Evolutionary conservation across 2,797 vertebrate species (phyloP).

Genomic region (Otolemur crassicaudatus): DNA sequence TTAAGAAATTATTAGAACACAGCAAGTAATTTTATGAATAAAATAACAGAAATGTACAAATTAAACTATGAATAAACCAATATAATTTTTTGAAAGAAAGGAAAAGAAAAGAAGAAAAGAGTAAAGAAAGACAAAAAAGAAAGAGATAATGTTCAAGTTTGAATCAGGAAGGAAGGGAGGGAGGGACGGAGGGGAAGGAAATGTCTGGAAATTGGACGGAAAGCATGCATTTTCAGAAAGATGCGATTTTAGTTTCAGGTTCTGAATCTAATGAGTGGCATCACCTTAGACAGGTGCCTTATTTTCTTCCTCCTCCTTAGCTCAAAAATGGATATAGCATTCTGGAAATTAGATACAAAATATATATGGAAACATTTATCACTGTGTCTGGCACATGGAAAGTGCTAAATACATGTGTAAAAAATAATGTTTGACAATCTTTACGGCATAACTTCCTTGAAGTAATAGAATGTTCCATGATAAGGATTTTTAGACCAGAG

Average conservation of each 20-base stretch:
- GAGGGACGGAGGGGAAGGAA: not conserved
- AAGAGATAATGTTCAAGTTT: no score
- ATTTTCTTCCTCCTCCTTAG: slow-evolving; percentile 31
- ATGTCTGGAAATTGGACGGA: not conserved
- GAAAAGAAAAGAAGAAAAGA: not conserved
- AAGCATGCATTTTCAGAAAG: not conserved
- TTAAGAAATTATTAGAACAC: not conserved
- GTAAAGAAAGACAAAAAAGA: not conserved
- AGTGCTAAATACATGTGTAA: slow-evolving; percentile 1
- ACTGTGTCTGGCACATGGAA: not conserved
- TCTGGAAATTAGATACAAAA: slow-evolving; percentile 53
- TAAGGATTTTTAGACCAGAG: slow-evolving; percentile 39
- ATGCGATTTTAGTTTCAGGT: not conserved
- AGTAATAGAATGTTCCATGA: slow-evolving; percentile 64
- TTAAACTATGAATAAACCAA: not conserved
- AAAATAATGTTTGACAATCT: slow-evolving; percentile 63
- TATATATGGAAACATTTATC: slow-evolving; percentile 29
- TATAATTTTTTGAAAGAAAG: not conserved
- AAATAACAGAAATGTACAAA: not conserved
- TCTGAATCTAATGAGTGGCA: not conserved
- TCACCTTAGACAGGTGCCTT: slow-evolving; percentile 2
- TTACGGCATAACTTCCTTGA: slow-evolving; percentile 51
- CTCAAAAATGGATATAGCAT: slow-evolving; percentile 2
- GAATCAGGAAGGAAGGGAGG: not conserved
- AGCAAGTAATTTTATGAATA: not conserved